These are phyloP conservation scores for Drosophila melanosoma DNA, from an alignment of 2,888 invertebrate genomes.

Conservation along the genomic window DNA sequence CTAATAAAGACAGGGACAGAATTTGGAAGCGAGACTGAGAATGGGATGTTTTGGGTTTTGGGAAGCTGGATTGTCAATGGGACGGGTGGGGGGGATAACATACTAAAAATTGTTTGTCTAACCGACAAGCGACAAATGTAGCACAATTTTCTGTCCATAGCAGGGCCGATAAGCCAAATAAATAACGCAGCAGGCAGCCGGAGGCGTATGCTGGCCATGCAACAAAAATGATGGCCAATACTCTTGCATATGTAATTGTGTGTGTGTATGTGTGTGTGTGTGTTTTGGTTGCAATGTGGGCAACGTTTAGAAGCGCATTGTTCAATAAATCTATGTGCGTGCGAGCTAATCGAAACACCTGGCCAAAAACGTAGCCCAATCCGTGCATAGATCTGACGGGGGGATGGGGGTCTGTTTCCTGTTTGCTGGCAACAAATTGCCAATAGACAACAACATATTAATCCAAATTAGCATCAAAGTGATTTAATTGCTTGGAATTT, in stretches of 20 bases:
- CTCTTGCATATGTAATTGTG: constrained; percentile 20
- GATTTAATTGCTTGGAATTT: constrained; percentile 86
- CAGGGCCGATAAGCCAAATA: constrained; percentile 77
- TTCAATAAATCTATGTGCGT: constrained; percentile 77
- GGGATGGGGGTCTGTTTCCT: constrained; percentile 1
- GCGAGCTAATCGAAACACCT: constrained; percentile 71
- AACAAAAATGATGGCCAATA: constrained; percentile 45
- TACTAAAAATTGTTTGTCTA: constrained; percentile 66
- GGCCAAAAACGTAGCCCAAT: constrained; percentile 12
- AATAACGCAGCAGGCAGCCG: constrained; percentile 66
- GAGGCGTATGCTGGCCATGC: constrained; percentile 32
- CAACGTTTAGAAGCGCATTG: constrained; percentile 64
- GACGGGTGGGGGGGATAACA: constrained; percentile 24
- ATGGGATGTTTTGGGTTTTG: not conserved
- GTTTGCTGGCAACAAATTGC: constrained; percentile 82
- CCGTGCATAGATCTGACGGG: not conserved
- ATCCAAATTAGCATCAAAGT: constrained; percentile 86
- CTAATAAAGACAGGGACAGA: constrained; percentile 59
- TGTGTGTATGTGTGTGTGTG: not conserved
- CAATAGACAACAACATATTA: constrained; percentile 84
- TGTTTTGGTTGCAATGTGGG: constrained; percentile 42
- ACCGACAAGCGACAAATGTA: constrained; percentile 73
- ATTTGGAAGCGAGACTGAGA: constrained; percentile 9
- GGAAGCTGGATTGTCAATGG: constrained; percentile 1
- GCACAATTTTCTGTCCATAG: constrained; percentile 64